Evolutionary conservation across 2,113 vertebrate genomes (phyloP).

Genomic region (Pao palembangensis): DNA sequence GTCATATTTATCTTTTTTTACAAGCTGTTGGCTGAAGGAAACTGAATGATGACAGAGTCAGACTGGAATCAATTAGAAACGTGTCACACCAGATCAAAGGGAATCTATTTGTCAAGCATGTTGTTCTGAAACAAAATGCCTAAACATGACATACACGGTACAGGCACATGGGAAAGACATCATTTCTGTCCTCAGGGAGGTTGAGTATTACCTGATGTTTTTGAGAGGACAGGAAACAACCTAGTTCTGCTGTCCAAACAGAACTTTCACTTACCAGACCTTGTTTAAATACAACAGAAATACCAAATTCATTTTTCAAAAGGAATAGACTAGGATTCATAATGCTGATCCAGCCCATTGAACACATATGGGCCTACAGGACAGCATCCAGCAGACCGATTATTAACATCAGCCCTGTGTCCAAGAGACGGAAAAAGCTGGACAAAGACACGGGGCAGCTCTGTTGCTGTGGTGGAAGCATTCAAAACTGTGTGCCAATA

Average conservation of each 20-base stretch:
- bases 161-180: neutral
- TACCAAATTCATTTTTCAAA: constrained; percentile 49
- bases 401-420: constrained; percentile 41
- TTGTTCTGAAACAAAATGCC: too few relatives aligned
- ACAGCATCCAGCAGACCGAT: constrained; percentile 45
- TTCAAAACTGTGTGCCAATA: constrained; percentile 21
- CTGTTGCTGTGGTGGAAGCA: constrained; percentile 10
- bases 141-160: neutral
- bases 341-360: constrained; percentile 40
- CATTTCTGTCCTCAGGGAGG: neutral
- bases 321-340: constrained; percentile 46
- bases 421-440: constrained; percentile 19
- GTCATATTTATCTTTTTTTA: too few relatives aligned
- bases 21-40: too few relatives aligned
- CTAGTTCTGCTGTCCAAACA: constrained; percentile 10
- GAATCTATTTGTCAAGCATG: neutral
- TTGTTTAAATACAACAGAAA: constrained; percentile 19
- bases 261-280: constrained; percentile 28
- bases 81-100: too few relatives aligned
- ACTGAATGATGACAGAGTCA: too few relatives aligned
- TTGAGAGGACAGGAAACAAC: neutral
- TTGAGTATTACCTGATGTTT: constrained; percentile 9
- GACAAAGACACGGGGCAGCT: constrained; percentile 16
- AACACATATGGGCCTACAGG: constrained; percentile 44
- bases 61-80: too few relatives aligned